Conservation (phyloP, 2,797 vertebrate species). For the Meda fulgida region DNA sequence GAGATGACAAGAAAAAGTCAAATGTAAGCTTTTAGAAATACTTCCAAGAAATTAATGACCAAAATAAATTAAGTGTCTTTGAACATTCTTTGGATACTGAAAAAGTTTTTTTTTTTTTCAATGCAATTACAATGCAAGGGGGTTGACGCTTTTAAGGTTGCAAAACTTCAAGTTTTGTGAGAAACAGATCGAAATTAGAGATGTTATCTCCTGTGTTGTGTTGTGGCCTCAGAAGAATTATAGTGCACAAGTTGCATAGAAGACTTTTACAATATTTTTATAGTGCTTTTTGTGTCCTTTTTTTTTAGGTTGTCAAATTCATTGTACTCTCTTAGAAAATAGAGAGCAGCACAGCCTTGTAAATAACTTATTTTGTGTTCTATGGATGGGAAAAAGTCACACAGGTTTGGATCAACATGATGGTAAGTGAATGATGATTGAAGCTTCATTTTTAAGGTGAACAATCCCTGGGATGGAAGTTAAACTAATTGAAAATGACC, state of each 20-base stretch:
- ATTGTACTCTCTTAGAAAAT: background rate
- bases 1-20: background rate
- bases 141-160: background rate
- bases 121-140: background rate
- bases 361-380: background rate
- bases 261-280: background rate
- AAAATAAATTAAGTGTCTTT: too few relatives aligned
- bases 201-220: background rate
- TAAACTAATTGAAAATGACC: conserved; percentile 34
- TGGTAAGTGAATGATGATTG: background rate
- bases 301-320: background rate
- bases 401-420: background rate
- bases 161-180: background rate
- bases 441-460: background rate
- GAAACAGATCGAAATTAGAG: background rate
- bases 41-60: background rate
- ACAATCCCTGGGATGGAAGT: background rate
- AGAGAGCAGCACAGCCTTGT: background rate
- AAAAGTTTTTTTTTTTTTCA: too few relatives aligned
- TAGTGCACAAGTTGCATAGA: background rate
- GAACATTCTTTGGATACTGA: background rate
- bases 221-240: background rate
- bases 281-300: background rate
- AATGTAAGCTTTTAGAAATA: background rate
- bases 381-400: background rate